phyloP scores from a whole-genome alignment of 2,113 vertebrate genomes.

The human (Homo sapiens) region GRCh38 chr3:119530001-119530500 shows the following conservation, averaged over 20 bases:
- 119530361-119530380: not conserved
- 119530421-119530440: not conserved
- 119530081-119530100: not conserved
- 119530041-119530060: not conserved
- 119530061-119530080: not conserved
- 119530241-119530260: not conserved
- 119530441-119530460: not conserved
- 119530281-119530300: not conserved
- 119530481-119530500: not conserved
- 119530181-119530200: not conserved
- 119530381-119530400: not conserved
- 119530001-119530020: not conserved
- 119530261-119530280: constrained; percentile 8
- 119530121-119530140: not conserved
- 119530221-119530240: not conserved
- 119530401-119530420: not conserved
- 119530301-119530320: not conserved
- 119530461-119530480: not conserved
- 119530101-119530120: not conserved
- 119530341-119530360: not conserved
- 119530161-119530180: not conserved
- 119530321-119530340: not conserved
- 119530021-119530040: not conserved
- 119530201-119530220: not conserved
- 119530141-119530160: not conserved